phyloP scores from a whole-genome alignment of 2,888 invertebrate genomes.

The Mallateleia sp. region DNA sequence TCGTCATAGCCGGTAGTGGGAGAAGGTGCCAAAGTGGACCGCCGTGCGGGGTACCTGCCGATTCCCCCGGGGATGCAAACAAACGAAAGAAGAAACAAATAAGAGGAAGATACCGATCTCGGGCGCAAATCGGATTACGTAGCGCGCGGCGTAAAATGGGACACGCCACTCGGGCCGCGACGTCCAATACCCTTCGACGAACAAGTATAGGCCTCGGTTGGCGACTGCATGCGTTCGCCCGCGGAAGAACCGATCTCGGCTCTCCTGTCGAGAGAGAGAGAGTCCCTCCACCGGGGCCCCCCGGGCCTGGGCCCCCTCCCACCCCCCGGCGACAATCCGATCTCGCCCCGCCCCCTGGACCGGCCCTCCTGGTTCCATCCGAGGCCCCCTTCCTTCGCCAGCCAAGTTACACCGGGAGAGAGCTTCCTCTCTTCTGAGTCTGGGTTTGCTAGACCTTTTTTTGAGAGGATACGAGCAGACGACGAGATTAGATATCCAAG shows the following conservation, averaged over 20 bases:
- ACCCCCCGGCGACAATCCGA: slow-evolving; percentile 86
- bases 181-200: slow-evolving; percentile 87
- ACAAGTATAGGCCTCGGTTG: slow-evolving; percentile 88
- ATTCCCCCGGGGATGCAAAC: slow-evolving; percentile 26
- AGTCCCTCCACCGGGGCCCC: slow-evolving; percentile 84
- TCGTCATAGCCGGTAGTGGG: slow-evolving; percentile 67
- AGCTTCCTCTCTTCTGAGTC: slow-evolving; percentile 13
- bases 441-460: background rate
- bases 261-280: slow-evolving; percentile 78
- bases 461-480: background rate
- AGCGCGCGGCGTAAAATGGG: slow-evolving; percentile 43
- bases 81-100: slow-evolving; percentile 50
- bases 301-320: slow-evolving; percentile 85
- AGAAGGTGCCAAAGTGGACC: slow-evolving; percentile 60
- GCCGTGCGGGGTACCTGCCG: slow-evolving; percentile 36
- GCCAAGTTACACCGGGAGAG: slow-evolving; percentile 22
- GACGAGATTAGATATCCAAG: background rate
- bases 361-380: slow-evolving; percentile 75
- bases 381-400: slow-evolving; percentile 46
- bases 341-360: slow-evolving; percentile 86
- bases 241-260: slow-evolving; percentile 86
- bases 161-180: slow-evolving; percentile 61
- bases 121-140: slow-evolving; percentile 64
- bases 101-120: slow-evolving; percentile 46
- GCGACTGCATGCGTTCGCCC: slow-evolving; percentile 88